phyloP scores from a whole-genome alignment of 2,888 invertebrate species.

The Zaprionus lineosus region DNA sequence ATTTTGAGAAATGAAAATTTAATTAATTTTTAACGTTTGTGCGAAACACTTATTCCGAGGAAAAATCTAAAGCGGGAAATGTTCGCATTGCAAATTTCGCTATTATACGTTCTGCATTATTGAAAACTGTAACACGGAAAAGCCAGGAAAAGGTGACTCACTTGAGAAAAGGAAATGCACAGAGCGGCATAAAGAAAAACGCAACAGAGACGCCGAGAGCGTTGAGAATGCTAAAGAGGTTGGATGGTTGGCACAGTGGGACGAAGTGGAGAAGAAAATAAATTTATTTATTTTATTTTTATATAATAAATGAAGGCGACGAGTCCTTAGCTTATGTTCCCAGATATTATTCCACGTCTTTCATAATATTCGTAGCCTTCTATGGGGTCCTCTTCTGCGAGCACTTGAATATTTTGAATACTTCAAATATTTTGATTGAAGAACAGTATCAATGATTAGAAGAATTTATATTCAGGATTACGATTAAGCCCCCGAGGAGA shows the following conservation, averaged over 20 bases:
- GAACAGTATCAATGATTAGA: no score
- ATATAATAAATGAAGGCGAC: no score
- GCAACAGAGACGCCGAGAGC: slow-evolving; percentile 47
- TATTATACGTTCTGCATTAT: slow-evolving; percentile 46
- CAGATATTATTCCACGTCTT: no score
- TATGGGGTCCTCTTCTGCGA: no score
- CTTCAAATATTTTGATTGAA: no score
- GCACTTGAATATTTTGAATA: no score
- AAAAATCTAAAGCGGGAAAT: slow-evolving; percentile 31
- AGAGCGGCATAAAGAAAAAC: slow-evolving; percentile 58
- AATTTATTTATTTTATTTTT: no score
- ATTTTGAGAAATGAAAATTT: slow-evolving; percentile 47
- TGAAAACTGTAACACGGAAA: slow-evolving; percentile 23
- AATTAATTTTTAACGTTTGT: slow-evolving; percentile 69
- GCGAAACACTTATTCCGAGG: slow-evolving; percentile 55
- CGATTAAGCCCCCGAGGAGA: no score
- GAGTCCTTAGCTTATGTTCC: no score
- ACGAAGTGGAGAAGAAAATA: not conserved
- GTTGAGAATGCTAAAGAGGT: slow-evolving; percentile 19
- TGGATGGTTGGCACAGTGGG: not conserved
- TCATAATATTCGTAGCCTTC: no score
- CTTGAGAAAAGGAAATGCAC: slow-evolving; percentile 52
- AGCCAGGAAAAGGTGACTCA: slow-evolving; percentile 42
- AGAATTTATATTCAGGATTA: no score
- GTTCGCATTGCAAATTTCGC: slow-evolving; percentile 23